Conservation (phyloP, 1,140 invertebrate genomes). For the Panulirus ornatus region DNA sequence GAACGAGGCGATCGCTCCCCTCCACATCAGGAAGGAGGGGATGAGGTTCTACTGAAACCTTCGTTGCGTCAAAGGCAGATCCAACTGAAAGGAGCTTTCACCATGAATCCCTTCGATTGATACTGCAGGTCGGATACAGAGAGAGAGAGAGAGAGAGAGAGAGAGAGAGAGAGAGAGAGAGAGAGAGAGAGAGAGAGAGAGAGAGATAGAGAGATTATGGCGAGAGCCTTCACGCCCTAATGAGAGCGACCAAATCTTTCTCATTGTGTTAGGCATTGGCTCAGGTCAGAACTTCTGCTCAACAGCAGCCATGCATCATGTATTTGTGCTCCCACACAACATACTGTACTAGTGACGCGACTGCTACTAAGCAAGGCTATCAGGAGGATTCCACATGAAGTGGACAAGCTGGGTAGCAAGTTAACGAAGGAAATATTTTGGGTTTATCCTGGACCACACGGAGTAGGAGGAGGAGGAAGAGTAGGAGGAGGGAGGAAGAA, state of each 20-base stretch:
- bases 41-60: too few species aligned
- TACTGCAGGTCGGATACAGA: not conserved
- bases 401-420: not conserved
- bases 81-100: not conserved
- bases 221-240: not conserved
- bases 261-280: too few species aligned
- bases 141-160: slow-evolving; percentile 36
- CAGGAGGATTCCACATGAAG: not conserved
- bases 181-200: slow-evolving; percentile 25
- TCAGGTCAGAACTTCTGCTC: not conserved
- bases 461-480: not conserved
- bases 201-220: not conserved
- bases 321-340: not conserved
- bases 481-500: not conserved
- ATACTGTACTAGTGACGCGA: not conserved
- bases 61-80: too few species aligned
- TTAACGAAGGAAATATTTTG: not conserved
- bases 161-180: slow-evolving; percentile 42
- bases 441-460: not conserved
- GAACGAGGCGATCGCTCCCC: not conserved
- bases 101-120: not conserved
- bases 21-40: not conserved
- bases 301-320: not conserved
- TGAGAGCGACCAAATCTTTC: not conserved
- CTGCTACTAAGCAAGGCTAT: not conserved